Evolutionary conservation across 2,113 vertebrate genomes (phyloP), one percentile per base, ranked within the genome.

Genomic region (Cheilinus undulatus): DNA sequence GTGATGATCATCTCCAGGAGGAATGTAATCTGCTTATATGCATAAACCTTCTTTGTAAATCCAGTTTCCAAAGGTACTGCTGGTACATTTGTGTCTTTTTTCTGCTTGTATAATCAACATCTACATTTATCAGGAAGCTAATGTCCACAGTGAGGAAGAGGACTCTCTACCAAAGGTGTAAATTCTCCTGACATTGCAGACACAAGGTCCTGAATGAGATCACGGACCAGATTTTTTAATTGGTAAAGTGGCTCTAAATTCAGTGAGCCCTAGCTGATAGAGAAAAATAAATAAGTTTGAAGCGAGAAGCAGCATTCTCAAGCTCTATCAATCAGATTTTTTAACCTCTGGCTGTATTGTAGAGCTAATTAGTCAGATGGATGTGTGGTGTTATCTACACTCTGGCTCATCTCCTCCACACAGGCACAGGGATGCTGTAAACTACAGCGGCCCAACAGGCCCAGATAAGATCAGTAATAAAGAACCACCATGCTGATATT

Each of bases 311-410:
- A 79, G 69, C 54, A 62, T 76, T 54, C 61, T 60, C 43, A 28
- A 58, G 56, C 48, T 3, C 34, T n/a, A 83, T 88, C 72, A 75
- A 86, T 88, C 84, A 69, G 45, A 69, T 75, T 76, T 62, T 63
- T 40, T 7, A 24, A 17, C 69, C 50, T 73, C 50, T 59, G 56
- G 60, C 51, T 85, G 69, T 62, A 77, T 51, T 61, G 76, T 81
- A 61, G 48, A 83, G 78, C 82, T 84, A 91, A 88, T 91, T 90
- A 90, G 85, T 83, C 73, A 79, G 86, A 91, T 90, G 76, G 86
- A 90, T 89, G 84, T 81, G 76, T 62, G 27, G 78, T 19, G 59
- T 82, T 84, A 86, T 87, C 82, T 81, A 50, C 62, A 76, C 62
- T 71, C 52, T 68, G 73, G 65, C 79, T 81, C 69, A 19, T 77